Base-by-base conservation (phyloP, 2,113 vertebrate species). In the Paramisgurnus dabryanus region DNA sequence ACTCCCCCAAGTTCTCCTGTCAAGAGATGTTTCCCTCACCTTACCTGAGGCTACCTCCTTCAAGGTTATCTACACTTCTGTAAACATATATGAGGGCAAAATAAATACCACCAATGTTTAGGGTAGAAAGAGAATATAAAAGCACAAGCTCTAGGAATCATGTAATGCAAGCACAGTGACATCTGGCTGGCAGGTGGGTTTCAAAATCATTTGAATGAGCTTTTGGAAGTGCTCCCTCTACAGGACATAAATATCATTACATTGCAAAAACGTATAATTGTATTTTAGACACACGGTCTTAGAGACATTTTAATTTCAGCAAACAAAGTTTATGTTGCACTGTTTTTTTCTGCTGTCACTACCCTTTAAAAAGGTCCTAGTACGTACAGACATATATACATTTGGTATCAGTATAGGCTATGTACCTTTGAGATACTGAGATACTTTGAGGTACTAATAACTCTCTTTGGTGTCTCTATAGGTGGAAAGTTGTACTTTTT, bases 131-230 rank as follows among this genome's bases (percentile, higher is more conserved):
- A 83, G 69, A 76, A 79, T 85, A 67, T 76, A 65, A 76, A 72
- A 76, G 43, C 60, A 82, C 57, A 73, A 81, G 22, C 66, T 79
- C 78, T 74, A 47, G 77, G 83, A 84, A 89, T 76, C 89, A 85
- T 86, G 70, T 87, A 90, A 86, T 83, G 85, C 83, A 67, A 87
- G 73, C 85, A 79, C 53, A 72, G 17, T 82, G 80, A 90, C 92
- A 94, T 93, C 91, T 94, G 92, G 90, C 84, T 82, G 87, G 89
- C 93, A 94, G 91, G 92, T 93, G 92, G 89, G 89, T 27, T 40
- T 74, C 81, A 74, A 13, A 9, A 77, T 77, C 47, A 67, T 47
- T 77, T 13, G 17, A 34, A 12, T 43, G 50, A 87, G 71, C 60
- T 76, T 83, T 86, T 87, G 78, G 68, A 81, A 83, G 78, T 86